Evolutionary conservation across 2,797 vertebrate genomes (phyloP).

Genomic region (Triplophysa bombifrons): DNA sequence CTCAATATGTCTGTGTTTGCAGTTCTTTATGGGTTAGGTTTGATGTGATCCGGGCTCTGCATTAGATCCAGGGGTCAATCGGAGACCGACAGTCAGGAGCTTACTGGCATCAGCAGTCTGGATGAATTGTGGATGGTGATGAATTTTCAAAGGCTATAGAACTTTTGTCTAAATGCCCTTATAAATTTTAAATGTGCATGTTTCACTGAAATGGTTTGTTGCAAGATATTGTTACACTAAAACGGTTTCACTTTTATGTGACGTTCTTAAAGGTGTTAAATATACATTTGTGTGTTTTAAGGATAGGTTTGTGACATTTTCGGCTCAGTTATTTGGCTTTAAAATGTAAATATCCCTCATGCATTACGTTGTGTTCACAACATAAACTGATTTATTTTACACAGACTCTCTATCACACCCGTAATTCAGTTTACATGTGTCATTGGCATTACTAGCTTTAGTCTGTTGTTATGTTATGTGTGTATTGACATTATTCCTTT

Average conservation of each 20-base stretch:
- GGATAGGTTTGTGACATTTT: neutral
- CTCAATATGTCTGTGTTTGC: neutral
- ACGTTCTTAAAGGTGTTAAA: no score
- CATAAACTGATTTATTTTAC: no score
- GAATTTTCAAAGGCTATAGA: neutral
- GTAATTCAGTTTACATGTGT: neutral
- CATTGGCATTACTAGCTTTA: neutral
- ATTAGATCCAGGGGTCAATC: neutral
- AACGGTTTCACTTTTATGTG: no score
- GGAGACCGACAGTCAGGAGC: neutral
- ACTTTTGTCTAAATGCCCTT: neutral
- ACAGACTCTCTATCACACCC: neutral
- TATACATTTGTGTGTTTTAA: no score
- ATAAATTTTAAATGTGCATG: neutral
- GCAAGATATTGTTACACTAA: no score
- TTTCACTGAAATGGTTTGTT: neutral
- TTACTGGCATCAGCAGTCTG: conserved; percentile 4
- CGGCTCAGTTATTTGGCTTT: neutral
- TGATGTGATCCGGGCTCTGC: neutral
- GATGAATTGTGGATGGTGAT: neutral
- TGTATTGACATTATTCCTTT: neutral
- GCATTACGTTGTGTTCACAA: no score
- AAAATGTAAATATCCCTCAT: neutral
- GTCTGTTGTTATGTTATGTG: neutral
- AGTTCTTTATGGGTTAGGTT: neutral